Base-by-base conservation (phyloP, 2,888 invertebrate species). In the Laspeyria flexula region DNA sequence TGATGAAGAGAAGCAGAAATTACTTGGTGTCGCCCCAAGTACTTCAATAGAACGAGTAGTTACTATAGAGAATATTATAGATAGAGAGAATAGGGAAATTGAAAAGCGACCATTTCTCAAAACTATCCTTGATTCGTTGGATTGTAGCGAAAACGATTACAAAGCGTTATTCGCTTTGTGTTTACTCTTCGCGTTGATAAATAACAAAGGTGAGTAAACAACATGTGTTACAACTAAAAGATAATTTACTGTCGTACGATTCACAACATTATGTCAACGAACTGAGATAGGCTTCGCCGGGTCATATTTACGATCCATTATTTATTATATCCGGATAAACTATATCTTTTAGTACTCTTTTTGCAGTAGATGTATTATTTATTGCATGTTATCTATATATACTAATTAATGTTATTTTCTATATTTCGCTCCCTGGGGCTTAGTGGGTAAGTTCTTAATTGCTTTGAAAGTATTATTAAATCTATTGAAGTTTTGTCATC, bases 111-210 rank as follows among this genome's bases (percentile, higher is more conserved):
- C 98, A 0, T 99, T 99, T 88, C 91, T 99, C 64, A 97, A 98
- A 83, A 96, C 97, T 3, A 95, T 99, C 40, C 93, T 98, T 54
- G 96, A 96, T 70, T 96, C 98, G 0, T 91, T 99, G 65, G 96
- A 97, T 76, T 97, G 98, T 79, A 93, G 93, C 9, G 98, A 98
- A 79, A 99, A 99, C 86, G 99, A 99, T 92, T 99, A 99, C 81
- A 95, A 97, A 37, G 96, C 99, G 4, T 92, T 99, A 53, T 97
- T 99, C 83, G 96, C 97, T 2, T 93, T 99, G 11, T 97, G 98
- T 86, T 93, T 99, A 53, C 94, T 99, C 31, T 98, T 98, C 84
- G 98, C 99, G 10, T 94, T 99, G 86, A 96, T 97, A 54, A 97
- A 97, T 81, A 99, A 99, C 90, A 94, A 95, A 95, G 99, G 99